Percentiles rank a stretch among this genome's conserved stretches.
phyloP scores from a whole-genome alignment of 37 sponge, comb jelly and placozoan genomes.

The Ephydatia muelleri region DNA sequence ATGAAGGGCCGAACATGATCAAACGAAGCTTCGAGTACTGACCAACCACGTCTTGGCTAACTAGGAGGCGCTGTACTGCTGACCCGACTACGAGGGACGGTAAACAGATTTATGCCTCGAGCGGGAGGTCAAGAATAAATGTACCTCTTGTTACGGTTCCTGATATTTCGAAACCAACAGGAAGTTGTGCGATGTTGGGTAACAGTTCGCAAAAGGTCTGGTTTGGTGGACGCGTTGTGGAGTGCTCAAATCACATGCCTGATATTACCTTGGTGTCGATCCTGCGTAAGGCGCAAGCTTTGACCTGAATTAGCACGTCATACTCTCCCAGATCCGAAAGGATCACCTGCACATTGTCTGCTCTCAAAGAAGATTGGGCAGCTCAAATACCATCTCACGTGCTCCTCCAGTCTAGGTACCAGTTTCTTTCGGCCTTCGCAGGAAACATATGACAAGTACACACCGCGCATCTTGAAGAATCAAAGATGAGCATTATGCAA shows the following conservation, averaged over 20 bases:
- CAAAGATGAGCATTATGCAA: neutral
- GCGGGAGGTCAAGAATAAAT: neutral
- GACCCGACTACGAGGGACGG: conserved; percentile 38
- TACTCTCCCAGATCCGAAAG: conserved; percentile 43
- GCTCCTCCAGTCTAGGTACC: conserved; percentile 54
- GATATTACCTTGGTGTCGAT: conserved; percentile 54
- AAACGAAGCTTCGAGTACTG: neutral
- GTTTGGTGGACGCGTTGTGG: neutral
- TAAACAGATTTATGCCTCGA: neutral
- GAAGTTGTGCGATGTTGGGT: conserved; percentile 45
- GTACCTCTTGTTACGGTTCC: conserved; percentile 75
- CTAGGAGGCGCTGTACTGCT: conserved; percentile 31
- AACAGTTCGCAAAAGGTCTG: conserved; percentile 29
- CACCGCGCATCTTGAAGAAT: conserved; percentile 41
- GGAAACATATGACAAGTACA: conserved; percentile 44
- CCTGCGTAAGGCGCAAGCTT: conserved; percentile 62
- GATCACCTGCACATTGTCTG: conserved; percentile 48
- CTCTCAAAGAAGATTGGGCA: conserved; percentile 15
- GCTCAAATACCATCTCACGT: conserved; percentile 35
- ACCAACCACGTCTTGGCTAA: conserved; percentile 69
- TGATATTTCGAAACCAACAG: conserved; percentile 78
- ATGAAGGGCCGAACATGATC: neutral
- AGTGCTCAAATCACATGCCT: neutral
- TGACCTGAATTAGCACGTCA: conserved; percentile 72
- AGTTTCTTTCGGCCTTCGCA: conserved; percentile 52